These are phyloP conservation scores for Marmota monax DNA, from an alignment of 2,113 vertebrate species.

Conservation along the genomic window DNA sequence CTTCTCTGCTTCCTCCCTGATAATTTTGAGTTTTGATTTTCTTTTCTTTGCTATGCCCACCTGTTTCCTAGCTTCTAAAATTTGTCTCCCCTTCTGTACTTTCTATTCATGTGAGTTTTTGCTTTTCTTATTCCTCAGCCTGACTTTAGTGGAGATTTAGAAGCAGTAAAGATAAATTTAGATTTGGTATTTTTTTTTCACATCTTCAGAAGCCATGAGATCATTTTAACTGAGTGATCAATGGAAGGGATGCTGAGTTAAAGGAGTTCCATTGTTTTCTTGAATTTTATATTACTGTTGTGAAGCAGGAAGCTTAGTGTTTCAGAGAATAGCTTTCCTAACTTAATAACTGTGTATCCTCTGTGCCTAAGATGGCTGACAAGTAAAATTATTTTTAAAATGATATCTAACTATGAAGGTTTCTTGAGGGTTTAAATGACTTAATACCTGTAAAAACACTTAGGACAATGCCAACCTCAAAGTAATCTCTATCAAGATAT, in stretches of 20 bases:
- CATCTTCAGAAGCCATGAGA: not conserved
- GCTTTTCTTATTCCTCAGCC: not conserved
- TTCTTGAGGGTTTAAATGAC: not conserved
- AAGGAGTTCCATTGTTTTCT: not conserved
- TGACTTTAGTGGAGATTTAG: not conserved
- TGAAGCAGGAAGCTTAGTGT: not conserved
- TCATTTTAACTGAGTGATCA: not conserved
- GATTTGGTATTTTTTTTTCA: not conserved
- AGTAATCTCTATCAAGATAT: not conserved
- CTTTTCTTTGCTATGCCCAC: not conserved
- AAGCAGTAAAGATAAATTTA: not conserved
- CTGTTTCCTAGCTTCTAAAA: slow-evolving; percentile 17
- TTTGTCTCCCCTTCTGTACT: not conserved
- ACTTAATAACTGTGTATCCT: not conserved
- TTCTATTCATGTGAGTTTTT: not conserved
- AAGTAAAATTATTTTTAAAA: not conserved
- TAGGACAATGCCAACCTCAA: not conserved
- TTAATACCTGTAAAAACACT: not conserved
- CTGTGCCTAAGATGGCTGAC: not conserved
- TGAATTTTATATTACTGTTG: not conserved
- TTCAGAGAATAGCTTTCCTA: not conserved
- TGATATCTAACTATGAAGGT: not conserved
- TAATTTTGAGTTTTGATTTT: not conserved
- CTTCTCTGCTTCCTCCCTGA: not conserved
- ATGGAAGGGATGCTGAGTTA: not conserved